These are phyloP conservation scores for Heterotilapia buettikoferi DNA, from an alignment of 2,113 vertebrate species.

Conservation along the genomic window DNA sequence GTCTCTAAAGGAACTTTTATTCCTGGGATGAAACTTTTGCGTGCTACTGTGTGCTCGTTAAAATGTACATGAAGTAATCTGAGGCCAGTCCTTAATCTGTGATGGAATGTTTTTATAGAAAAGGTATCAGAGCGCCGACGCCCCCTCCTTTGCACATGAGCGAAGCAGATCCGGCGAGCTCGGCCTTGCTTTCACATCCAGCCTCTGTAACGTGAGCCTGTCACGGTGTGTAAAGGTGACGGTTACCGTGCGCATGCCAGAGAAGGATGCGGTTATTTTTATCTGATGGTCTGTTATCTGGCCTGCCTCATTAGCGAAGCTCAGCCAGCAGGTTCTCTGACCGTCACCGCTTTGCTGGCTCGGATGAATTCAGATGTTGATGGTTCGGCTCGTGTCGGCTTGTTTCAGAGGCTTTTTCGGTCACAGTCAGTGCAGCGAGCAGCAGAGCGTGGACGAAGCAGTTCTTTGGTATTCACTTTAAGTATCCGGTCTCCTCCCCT, in stretches of 20 bases:
- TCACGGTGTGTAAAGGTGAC: neutral
- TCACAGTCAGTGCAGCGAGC: neutral
- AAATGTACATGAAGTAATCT: neutral
- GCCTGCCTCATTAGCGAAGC: neutral
- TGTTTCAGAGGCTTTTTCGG: neutral
- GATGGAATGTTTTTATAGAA: neutral
- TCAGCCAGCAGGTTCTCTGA: neutral
- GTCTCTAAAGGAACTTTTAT: neutral
- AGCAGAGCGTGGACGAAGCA: neutral
- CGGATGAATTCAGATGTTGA: neutral
- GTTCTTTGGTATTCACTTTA: neutral
- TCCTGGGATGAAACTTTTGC: neutral
- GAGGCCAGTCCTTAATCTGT: neutral
- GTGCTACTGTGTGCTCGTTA: neutral
- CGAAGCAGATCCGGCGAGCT: neutral
- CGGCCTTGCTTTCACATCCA: neutral
- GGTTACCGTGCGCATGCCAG: neutral
- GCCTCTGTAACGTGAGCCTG: neutral
- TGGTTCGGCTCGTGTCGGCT: neutral
- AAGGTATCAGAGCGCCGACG: neutral
- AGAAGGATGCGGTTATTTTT: neutral
- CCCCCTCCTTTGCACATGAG: neutral
- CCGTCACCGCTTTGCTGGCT: neutral
- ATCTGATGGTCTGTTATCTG: neutral
- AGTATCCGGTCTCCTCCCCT: neutral